Percentiles rank a stretch among this genome's conserved stretches.
phyloP scores from a whole-genome alignment of 1,140 invertebrate species.

The Panagrolaimus sp. region DNA sequence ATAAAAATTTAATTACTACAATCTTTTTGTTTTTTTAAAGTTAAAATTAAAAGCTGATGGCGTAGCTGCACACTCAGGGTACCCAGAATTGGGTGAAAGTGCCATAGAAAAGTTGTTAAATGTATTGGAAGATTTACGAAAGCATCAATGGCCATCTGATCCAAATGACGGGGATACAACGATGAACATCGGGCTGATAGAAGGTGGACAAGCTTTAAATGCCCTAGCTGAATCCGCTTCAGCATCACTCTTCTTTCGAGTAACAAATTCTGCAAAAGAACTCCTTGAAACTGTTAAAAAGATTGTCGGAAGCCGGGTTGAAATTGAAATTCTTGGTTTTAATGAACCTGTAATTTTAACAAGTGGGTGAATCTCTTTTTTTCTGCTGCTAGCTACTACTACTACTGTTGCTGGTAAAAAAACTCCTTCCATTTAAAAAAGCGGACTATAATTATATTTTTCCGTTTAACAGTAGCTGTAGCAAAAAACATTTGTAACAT shows the following conservation, averaged over 20 bases:
- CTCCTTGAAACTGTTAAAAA: slow-evolving; percentile 19
- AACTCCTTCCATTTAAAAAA: no score
- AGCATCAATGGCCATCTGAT: slow-evolving; percentile 33
- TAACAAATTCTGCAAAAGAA: slow-evolving; percentile 31
- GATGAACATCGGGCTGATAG: slow-evolving; percentile 42
- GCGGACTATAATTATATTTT: no score
- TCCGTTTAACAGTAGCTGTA: no score
- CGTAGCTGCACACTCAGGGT: slow-evolving; percentile 47
- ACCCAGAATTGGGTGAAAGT: slow-evolving; percentile 35
- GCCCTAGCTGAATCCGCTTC: slow-evolving; percentile 38
- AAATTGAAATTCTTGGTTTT: slow-evolving; percentile 25
- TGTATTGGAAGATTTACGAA: slow-evolving; percentile 35
- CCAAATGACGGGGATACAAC: slow-evolving; percentile 37
- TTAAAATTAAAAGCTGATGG: slow-evolving; percentile 21
- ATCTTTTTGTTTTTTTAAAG: slow-evolving; percentile 2
- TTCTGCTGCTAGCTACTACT: no score
- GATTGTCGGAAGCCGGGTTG: slow-evolving; percentile 23
- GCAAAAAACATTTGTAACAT: not conserved
- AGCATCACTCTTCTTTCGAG: slow-evolving; percentile 40
- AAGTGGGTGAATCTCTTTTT: slow-evolving; percentile 14
- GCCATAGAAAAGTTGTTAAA: slow-evolving; percentile 46
- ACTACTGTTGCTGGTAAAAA: no score
- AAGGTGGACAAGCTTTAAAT: slow-evolving; percentile 45
- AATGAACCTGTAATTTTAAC: slow-evolving; percentile 42
- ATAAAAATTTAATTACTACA: not conserved